Evolutionary conservation across 2,797 vertebrate species (phyloP), one percentile per base, ranked within the genome.

Genomic region (Darevskia nairensis): DNA sequence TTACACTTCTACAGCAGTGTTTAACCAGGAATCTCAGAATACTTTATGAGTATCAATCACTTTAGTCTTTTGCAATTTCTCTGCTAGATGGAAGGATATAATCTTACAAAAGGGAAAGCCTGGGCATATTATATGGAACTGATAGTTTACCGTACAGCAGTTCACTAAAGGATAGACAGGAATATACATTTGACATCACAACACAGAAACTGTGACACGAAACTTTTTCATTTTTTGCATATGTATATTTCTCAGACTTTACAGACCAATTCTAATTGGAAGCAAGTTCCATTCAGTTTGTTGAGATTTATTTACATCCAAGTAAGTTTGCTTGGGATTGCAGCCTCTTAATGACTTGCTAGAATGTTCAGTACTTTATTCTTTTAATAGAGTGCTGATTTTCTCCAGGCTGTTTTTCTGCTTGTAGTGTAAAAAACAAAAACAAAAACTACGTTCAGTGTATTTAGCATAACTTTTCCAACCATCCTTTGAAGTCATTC

Each of bases 1-100:
- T 89, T 82, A 46, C 74, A 84, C 92, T 94, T 94, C 89, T 94
- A 82, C 90, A 92, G 84, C 87, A 94, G 89, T 80, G 6, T 72
- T 88, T 92, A 82, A 7, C 90, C 61, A 88, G 41, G 50, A 92
- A 82, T 86, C 44, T 92, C 25, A 17, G 0, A 90, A 61, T 1
- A 0, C 84, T 91, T 89, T 80, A 92, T 3, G 0, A 89, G 91
- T 72, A 92, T n/a, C 87, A 89, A 92, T 92, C 91, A 84, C 80
- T 86, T 92, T 91, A 17, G 68, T 19, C 23, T 23, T 25, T 8
- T 6, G 3, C 25, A 27, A 55, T 59, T 44, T 77, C 39, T 77
- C 6, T 76, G n/a, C 66, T 76, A 3, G 17, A 79, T 23, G 13
- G 21, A 27, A 84, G 27, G 27, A 29, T 21, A 39, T 55, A 29